Conservation (phyloP, 1,140 invertebrate genomes). For the Atopsyche davidsoni region DNA sequence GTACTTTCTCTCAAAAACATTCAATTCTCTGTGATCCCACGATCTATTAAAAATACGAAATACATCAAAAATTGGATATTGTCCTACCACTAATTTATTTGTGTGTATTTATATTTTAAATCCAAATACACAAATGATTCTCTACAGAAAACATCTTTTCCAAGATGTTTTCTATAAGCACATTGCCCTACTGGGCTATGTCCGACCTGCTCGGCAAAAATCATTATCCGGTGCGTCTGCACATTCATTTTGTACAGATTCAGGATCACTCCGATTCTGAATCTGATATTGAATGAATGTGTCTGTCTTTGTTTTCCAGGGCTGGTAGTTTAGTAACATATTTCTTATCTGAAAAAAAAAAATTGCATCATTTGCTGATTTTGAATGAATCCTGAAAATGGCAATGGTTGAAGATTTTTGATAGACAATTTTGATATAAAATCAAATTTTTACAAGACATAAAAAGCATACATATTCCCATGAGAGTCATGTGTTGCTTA, state of each 20-base stretch:
- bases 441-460: no score
- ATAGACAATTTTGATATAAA: no score
- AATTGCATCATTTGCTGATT: background rate
- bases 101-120: no score
- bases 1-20: no score
- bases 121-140: background rate
- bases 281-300: slow-evolving; percentile 6
- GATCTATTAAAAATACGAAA: no score
- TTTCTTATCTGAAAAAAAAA: slow-evolving; percentile 10
- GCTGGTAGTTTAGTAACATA: background rate
- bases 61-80: no score
- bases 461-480: no score
- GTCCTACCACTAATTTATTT: no score
- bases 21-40: no score
- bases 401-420: no score
- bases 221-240: background rate
- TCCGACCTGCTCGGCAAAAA: background rate
- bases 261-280: slow-evolving; percentile 3
- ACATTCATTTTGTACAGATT: background rate
- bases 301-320: slow-evolving; percentile 1
- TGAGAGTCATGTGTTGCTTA: no score
- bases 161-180: background rate
- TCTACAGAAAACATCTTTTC: no score
- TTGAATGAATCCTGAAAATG: background rate
- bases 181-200: background rate